A percentile compares a stretch with the other conserved stretches of the same genome.
phyloP scores from a whole-genome alignment of 2,888 invertebrate genomes.

The Cyaniris semiargus region DNA sequence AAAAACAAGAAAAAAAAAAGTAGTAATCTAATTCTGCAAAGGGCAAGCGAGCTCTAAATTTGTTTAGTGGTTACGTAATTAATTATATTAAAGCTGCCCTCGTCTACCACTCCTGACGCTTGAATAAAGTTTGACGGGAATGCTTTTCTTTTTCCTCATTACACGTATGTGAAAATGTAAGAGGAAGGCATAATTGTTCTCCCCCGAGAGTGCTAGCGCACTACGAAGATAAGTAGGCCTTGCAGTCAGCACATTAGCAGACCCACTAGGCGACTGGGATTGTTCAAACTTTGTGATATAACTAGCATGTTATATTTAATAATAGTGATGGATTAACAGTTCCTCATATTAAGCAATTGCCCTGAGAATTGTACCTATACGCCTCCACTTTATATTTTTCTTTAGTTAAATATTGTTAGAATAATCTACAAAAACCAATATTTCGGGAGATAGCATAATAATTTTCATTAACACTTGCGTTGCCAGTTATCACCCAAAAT shows the following conservation, averaged over 20 bases:
- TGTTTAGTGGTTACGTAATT: conserved; percentile 31
- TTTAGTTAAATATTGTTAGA: too few species aligned
- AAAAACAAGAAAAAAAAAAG: neutral
- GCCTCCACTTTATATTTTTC: too few species aligned
- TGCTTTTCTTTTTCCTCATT: conserved; percentile 41
- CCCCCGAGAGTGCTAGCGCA: conserved; percentile 61
- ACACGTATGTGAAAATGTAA: conserved; percentile 43
- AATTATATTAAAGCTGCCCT: conserved; percentile 38
- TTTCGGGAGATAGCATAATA: too few species aligned
- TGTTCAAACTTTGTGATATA: conserved; percentile 28
- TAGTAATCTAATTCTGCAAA: neutral
- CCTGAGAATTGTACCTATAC: too few species aligned
- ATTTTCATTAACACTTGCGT: too few species aligned
- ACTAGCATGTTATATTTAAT: too few species aligned
- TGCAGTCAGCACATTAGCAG: conserved; percentile 66
- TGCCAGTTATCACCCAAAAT: neutral
- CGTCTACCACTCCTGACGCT: conserved; percentile 37
- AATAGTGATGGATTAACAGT: too few species aligned
- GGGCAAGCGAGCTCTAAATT: conserved; percentile 13
- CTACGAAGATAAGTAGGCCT: conserved; percentile 57
- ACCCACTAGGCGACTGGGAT: conserved; percentile 45
- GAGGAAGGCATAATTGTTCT: conserved; percentile 47
- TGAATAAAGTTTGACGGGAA: conserved; percentile 40
- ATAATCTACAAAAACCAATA: too few species aligned
- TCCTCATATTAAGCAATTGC: too few species aligned